Evolutionary conservation across 2,797 vertebrate genomes (phyloP).

Genomic region (Pelodytes ibericus): DNA sequence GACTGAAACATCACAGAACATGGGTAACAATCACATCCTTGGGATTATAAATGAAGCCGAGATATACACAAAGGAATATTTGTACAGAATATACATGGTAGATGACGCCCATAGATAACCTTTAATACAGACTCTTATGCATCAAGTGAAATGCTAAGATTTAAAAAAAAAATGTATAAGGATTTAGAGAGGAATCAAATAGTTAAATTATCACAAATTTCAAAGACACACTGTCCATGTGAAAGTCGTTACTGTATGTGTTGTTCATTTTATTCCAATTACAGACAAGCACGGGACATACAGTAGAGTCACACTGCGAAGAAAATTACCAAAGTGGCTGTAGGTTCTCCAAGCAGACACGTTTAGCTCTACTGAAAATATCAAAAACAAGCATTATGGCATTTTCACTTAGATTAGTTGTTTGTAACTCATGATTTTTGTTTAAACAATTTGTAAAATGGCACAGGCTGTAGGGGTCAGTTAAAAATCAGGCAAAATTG

Average conservation of each 20-base stretch:
- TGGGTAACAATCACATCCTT: conserved; percentile 40
- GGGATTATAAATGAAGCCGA: conserved; percentile 32
- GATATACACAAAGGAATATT: conserved; percentile 29
- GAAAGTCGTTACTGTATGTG: conserved; percentile 6
- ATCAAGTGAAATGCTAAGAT: conserved; percentile 3
- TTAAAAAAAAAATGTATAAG: background rate
- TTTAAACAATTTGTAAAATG: no score
- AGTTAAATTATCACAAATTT: no score
- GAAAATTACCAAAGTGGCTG: background rate
- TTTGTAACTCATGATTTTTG: no score
- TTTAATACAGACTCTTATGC: conserved; percentile 13
- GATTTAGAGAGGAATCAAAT: no score
- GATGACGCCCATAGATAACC: conserved; percentile 12
- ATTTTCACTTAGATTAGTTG: no score
- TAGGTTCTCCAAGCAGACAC: background rate
- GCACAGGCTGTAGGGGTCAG: background rate
- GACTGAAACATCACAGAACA: conserved; percentile 37
- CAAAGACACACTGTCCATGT: no score
- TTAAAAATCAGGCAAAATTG: background rate
- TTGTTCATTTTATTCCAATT: no score
- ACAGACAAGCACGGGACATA: no score
- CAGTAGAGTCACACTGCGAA: no score
- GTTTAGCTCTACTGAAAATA: no score
- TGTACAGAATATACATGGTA: conserved; percentile 48
- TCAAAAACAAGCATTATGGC: no score